Conservation (phyloP, 2,888 invertebrate species). For the Dryobotodes eremita region DNA sequence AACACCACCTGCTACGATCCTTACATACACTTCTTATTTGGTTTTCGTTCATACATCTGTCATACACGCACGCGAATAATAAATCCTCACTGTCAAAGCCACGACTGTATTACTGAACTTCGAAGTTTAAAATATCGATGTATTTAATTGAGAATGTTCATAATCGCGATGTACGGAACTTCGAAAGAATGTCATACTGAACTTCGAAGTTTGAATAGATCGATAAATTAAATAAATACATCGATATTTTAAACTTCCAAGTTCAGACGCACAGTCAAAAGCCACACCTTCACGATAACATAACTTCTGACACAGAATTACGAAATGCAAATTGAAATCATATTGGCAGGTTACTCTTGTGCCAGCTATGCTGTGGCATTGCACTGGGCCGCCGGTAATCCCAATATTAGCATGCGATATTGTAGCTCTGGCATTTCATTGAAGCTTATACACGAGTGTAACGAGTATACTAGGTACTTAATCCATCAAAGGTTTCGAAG, state of each 20-base stretch:
- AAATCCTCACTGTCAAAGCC: no score
- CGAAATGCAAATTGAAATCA: constrained; percentile 21
- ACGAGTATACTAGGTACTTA: background rate
- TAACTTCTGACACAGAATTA: background rate
- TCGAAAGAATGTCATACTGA: no score
- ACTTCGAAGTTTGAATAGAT: no score
- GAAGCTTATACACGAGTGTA: background rate
- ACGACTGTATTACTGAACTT: no score
- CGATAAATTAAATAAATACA: no score
- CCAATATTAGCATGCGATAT: constrained; percentile 14
- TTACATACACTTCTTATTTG: background rate
- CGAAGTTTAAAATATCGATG: no score
- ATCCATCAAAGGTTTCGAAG: background rate
- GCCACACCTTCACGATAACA: no score
- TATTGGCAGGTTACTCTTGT: constrained; percentile 7
- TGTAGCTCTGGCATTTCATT: constrained; percentile 1
- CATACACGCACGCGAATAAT: background rate
- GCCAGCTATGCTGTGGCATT: constrained; percentile 11
- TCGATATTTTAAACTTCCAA: no score
- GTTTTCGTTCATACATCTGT: background rate
- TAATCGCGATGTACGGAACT: no score
- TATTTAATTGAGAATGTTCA: no score
- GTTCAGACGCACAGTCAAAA: no score
- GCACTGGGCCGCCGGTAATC: background rate
- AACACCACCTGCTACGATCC: background rate